Conservation (phyloP, 30 jellyfish, hydroid and myxozoan species). For the Pseudorhiza aurosa region DNA sequence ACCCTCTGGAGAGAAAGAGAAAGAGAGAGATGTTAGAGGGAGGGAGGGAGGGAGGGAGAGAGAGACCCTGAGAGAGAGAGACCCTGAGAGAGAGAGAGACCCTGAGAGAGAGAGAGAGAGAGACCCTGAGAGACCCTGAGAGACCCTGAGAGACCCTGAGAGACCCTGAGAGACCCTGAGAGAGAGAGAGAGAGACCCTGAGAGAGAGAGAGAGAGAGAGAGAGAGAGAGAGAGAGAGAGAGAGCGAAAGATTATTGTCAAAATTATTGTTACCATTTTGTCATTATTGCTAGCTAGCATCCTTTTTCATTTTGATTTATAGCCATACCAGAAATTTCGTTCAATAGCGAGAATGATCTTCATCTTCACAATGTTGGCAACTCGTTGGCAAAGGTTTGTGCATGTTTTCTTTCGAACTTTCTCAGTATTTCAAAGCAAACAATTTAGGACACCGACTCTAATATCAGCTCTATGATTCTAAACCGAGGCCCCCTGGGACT, state of each 20-base stretch:
- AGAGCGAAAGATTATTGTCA: too few species aligned
- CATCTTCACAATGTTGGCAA: conserved; percentile 32
- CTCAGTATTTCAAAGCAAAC: too few species aligned
- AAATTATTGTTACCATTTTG: too few species aligned
- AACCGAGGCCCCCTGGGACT: too few species aligned
- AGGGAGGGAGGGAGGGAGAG: not conserved
- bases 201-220: not conserved
- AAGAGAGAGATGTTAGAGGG: not conserved
- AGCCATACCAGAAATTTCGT: conserved; percentile 49
- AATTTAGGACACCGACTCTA: too few species aligned
- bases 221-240: not conserved
- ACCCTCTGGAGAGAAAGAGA: too few species aligned
- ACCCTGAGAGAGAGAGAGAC: not conserved
- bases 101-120: not conserved
- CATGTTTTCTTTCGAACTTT: not conserved
- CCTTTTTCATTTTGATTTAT: not conserved
- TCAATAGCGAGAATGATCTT: conserved; percentile 50
- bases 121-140: not conserved
- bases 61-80: not conserved
- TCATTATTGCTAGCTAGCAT: too few species aligned
- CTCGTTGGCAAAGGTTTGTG: conserved; percentile 62
- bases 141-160: not conserved
- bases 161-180: not conserved
- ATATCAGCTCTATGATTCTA: too few species aligned
- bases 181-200: not conserved